Evolutionary conservation across 1,140 invertebrate genomes (phyloP), one percentile per base, ranked within the genome.

Genomic region (Euura lappo): DNA sequence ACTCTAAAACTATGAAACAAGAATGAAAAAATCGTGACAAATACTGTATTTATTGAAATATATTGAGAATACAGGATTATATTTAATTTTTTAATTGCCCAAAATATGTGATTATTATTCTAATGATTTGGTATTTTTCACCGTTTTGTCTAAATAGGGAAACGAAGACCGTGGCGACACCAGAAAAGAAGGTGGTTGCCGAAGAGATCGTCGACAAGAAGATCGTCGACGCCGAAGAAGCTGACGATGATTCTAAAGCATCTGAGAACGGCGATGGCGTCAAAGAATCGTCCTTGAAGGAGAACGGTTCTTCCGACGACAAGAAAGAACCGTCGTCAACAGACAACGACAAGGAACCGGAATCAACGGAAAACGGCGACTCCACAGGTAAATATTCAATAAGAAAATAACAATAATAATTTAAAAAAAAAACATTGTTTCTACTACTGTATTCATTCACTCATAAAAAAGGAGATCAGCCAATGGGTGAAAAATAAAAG

Each of bases 311-410:
- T 0, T 78, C 85, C 6, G 86, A 87, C 69, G 86, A 87, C 69
- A 86, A 88, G 65, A 88, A 89, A 76, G 87, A 87, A 68, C 28
- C 71, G 13, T 73, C 77, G 45, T 75, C 76, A 74, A 72, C 71
- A 10, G 77, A 87, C 6, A 83, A 86, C 67, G 88, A 89, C 0
- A 88, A 88, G 3, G 91, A 91, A 80, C 89, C 87, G 73, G 90
- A 91, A 79, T 88, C 90, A 70, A 88, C 89, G 71, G 90, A 91
- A 77, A 92, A 92, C 77, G 91, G 90, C 51, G 89, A 90, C 75
- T 88, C 88, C 47, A 89, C 88, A 86, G 89, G 89, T 89, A 82
- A 79, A 73, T 81, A 68, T 43, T 66, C 28, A 28, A 28, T 1
- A 28, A 1, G 28, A 28, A 28, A 28, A 28, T 28, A 28, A 28